A percentile compares a stretch with the other conserved stretches of the same genome.
Conservation (phyloP, 2,113 vertebrate species). For the Tringa solitaria region DNA sequence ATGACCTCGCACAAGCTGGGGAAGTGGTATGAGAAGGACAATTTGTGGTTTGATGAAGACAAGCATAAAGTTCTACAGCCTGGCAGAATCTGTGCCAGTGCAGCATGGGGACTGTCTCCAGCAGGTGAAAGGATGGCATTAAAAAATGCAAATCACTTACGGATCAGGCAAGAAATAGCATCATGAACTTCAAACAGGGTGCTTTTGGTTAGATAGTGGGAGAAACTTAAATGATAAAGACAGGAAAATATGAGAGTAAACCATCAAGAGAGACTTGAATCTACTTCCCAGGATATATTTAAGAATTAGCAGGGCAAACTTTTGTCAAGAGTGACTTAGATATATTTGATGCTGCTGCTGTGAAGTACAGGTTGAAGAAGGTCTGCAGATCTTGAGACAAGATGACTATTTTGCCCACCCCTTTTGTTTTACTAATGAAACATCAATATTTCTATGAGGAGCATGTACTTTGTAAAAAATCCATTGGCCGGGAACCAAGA, state of each 20-base stretch:
- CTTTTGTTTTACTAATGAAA: not conserved
- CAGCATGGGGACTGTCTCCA: not conserved
- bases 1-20: not conserved
- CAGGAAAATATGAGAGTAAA: not conserved
- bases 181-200: not conserved
- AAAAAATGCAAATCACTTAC: not conserved
- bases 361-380: not conserved
- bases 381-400: not conserved
- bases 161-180: not conserved
- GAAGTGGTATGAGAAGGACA: not conserved
- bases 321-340: not conserved
- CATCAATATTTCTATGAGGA: not conserved
- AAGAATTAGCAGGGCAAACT: not conserved
- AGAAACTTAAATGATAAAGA: not conserved
- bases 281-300: not conserved
- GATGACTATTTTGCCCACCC: not conserved
- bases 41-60: not conserved
- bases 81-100: not conserved
- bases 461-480: not conserved
- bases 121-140: not conserved
- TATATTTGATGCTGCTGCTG: not conserved
- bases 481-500: not conserved
- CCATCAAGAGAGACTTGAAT: not conserved
- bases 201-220: not conserved
- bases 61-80: not conserved